phyloP scores from a whole-genome alignment of 2,797 vertebrate species.

The Gallinago nigripennis region DNA sequence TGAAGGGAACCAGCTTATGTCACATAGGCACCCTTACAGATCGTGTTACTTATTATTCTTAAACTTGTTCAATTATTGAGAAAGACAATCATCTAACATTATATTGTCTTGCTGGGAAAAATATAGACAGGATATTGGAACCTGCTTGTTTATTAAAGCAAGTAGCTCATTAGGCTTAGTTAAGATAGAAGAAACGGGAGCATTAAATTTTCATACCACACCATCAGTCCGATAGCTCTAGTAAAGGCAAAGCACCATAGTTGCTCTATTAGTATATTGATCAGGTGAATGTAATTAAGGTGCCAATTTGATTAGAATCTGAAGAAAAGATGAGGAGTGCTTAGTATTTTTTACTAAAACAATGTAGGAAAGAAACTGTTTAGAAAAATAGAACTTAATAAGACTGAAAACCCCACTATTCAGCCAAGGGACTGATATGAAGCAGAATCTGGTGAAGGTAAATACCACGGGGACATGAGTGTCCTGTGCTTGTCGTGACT shows the following conservation, averaged over 20 bases:
- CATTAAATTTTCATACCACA: constrained; percentile 43
- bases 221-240: neutral
- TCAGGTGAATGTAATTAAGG: constrained; percentile 8
- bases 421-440: neutral
- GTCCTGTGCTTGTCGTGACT: neutral
- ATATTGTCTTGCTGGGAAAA: constrained; percentile 45
- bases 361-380: neutral
- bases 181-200: constrained; percentile 54
- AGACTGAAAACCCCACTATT: rapidly evolving
- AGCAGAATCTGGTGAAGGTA: neutral
- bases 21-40: neutral
- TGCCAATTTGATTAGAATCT: neutral
- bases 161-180: constrained; percentile 69
- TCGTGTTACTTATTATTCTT: neutral
- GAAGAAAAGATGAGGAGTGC: neutral
- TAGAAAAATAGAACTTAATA: neutral
- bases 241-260: neutral
- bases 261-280: constrained; percentile 24
- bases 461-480: rapidly evolving
- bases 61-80: constrained; percentile 34
- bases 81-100: constrained; percentile 16
- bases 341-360: neutral
- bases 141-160: constrained; percentile 65
- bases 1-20: neutral
- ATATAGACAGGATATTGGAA: constrained; percentile 20